These are phyloP conservation scores for Penaeus monodon DNA, from an alignment of 2,888 invertebrate species.

Conservation along the genomic window DNA sequence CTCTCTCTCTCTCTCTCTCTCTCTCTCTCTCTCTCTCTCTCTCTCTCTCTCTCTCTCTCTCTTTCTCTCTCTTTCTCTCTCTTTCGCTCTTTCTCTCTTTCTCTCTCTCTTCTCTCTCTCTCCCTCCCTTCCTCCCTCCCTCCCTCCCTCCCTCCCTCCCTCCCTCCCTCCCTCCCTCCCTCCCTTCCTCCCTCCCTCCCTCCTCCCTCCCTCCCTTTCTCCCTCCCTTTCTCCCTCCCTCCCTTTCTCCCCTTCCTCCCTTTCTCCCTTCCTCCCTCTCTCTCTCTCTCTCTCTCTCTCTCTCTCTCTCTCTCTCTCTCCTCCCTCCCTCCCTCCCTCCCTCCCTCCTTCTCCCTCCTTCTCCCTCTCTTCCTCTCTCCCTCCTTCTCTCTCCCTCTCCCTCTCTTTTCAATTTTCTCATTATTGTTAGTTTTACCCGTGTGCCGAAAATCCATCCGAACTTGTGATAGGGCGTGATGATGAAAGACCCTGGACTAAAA, in stretches of 20 bases:
- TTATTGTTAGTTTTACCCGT: not conserved
- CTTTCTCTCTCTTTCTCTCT: constrained; percentile 18
- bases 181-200: no score
- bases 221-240: not conserved
- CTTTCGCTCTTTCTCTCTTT: not conserved
- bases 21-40: not conserved
- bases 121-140: not conserved
- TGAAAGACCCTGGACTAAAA: no score
- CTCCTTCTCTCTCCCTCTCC: not conserved
- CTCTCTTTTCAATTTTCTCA: not conserved
- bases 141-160: not conserved
- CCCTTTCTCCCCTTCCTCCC: not conserved
- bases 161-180: not conserved
- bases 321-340: not conserved
- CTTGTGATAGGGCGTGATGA: no score
- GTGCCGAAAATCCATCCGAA: no score
- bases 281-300: not conserved
- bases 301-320: not conserved
- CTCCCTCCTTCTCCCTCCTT: not conserved
- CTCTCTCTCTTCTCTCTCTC: not conserved
- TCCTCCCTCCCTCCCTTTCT: not conserved
- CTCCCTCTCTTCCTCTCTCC: not conserved
- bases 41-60: not conserved
- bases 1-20: not conserved
- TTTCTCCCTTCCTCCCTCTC: not conserved